Evolutionary conservation across 2,797 vertebrate genomes (phyloP).

Genomic region (Sebastes nivosus): DNA sequence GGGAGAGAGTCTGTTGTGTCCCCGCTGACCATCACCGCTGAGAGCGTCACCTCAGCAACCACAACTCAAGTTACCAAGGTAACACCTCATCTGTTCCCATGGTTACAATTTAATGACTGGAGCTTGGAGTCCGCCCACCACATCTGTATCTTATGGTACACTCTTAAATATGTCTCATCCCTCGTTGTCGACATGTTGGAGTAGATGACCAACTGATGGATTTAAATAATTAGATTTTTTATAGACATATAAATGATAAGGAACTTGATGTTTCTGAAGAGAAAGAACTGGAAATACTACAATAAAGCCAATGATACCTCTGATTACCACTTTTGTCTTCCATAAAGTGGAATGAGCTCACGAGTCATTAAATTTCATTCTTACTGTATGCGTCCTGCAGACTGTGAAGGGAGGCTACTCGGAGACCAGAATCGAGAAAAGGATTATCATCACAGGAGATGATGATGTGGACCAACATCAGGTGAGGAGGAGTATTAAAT

Average conservation of each 20-base stretch:
- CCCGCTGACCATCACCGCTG: constrained; percentile 83
- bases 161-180: background rate
- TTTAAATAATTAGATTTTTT: background rate
- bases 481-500: constrained; percentile 72
- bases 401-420: constrained; percentile 99
- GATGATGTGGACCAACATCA: constrained; percentile 98
- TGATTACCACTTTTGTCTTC: background rate
- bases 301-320: background rate
- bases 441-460: constrained; percentile 98
- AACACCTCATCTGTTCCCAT: constrained; percentile 53
- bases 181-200: background rate
- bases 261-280: background rate
- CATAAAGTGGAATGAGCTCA: background rate
- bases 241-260: background rate
- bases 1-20: constrained; percentile 75
- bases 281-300: background rate
- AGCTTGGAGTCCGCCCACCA: background rate
- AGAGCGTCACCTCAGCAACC: constrained; percentile 95
- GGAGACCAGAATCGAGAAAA: constrained; percentile 98
- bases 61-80: constrained; percentile 99
- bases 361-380: background rate
- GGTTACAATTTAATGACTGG: constrained; percentile 14
- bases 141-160: background rate
- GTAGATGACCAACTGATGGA: background rate
- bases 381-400: constrained; percentile 66